Conservation (phyloP, 2,797 vertebrate species). For the Phrynocephalus forsythii region DNA sequence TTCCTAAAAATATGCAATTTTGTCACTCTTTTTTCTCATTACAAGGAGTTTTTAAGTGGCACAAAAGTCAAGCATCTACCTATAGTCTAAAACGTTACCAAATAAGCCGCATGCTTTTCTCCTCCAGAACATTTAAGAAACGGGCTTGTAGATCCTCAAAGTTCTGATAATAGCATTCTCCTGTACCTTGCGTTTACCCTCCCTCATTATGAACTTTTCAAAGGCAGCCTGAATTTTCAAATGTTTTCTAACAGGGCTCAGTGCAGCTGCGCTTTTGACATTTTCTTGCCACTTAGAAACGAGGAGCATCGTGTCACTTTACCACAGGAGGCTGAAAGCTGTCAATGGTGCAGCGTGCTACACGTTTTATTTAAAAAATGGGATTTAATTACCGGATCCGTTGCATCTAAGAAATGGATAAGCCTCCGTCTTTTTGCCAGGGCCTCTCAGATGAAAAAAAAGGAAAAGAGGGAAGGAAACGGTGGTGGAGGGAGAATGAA, state of each 20-base stretch:
- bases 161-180: not conserved
- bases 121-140: not conserved
- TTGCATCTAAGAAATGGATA: constrained; percentile 48
- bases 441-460: constrained; percentile 50
- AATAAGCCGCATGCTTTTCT: not conserved
- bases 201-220: constrained; percentile 32
- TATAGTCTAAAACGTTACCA: not conserved
- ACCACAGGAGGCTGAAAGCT: constrained; percentile 59
- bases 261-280: constrained; percentile 60
- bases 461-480: not conserved
- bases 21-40: not conserved
- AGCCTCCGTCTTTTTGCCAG: constrained; percentile 59
- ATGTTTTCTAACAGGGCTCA: constrained; percentile 43
- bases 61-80: not conserved
- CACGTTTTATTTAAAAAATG: constrained; percentile 59
- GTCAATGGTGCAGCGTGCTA: constrained; percentile 57
- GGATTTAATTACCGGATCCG: constrained; percentile 71
- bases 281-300: constrained; percentile 51
- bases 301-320: constrained; percentile 52
- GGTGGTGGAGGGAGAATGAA: not conserved
- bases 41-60: not conserved
- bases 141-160: not conserved
- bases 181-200: not conserved
- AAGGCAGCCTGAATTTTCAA: constrained; percentile 33
- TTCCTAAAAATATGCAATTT: too few relatives aligned